phyloP scores from a whole-genome alignment of 2,797 vertebrate species.

The Pseudochromis fuscus region DNA sequence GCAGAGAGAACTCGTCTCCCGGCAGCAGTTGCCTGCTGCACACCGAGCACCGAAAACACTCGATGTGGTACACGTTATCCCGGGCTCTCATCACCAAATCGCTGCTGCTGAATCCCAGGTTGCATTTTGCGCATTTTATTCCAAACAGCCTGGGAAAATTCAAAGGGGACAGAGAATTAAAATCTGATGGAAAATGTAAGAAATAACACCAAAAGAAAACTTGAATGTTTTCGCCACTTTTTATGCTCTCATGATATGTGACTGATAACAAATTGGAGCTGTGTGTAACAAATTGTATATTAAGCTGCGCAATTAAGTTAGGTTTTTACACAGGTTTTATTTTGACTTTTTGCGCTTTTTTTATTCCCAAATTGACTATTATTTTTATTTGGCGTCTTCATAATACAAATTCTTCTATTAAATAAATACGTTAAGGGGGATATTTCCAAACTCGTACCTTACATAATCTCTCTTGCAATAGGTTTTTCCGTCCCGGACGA shows the following conservation, averaged over 20 bases:
- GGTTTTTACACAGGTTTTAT: background rate
- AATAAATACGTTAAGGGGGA: background rate
- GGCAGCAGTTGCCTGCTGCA: slow-evolving; percentile 94
- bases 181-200: background rate
- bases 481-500: slow-evolving; percentile 95
- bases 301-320: background rate
- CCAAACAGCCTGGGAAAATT: slow-evolving; percentile 88
- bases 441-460: slow-evolving; percentile 84
- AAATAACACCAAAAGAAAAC: background rate
- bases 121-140: slow-evolving; percentile 93
- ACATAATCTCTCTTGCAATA: slow-evolving; percentile 98
- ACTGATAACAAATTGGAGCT: background rate
- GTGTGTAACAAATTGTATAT: background rate
- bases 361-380: background rate
- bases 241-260: background rate
- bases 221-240: background rate
- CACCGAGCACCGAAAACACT: slow-evolving; percentile 94
- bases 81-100: slow-evolving; percentile 95
- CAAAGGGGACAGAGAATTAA: background rate
- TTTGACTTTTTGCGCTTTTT: background rate
- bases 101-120: slow-evolving; percentile 91
- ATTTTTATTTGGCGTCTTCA: background rate
- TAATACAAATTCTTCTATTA: background rate
- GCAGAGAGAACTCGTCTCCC: slow-evolving; percentile 94
- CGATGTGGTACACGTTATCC: slow-evolving; percentile 93